These are phyloP conservation scores for Peromyscus maniculatus DNA, from an alignment of 2,113 vertebrate genomes.

Conservation along the genomic window DNA sequence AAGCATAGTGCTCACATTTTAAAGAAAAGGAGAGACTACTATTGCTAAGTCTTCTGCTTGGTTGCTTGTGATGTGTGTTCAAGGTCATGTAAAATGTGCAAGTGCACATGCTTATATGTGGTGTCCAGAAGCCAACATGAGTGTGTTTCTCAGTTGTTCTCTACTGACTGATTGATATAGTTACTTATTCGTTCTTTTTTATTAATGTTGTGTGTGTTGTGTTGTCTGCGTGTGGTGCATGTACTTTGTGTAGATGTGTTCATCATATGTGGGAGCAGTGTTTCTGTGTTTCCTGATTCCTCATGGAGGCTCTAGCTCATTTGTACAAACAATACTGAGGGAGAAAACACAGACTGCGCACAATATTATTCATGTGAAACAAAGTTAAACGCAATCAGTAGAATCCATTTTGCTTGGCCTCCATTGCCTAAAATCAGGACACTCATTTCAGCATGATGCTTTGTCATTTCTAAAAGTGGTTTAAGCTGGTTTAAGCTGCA, in stretches of 20 bases:
- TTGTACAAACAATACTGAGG: not conserved
- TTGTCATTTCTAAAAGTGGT: not conserved
- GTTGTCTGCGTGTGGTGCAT: not conserved
- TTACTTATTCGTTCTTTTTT: too few species aligned
- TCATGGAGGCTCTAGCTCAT: not conserved
- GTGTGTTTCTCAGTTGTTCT: not conserved
- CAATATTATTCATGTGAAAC: not conserved
- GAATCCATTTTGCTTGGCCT: not conserved
- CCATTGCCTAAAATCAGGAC: not conserved
- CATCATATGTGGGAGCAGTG: too few species aligned
- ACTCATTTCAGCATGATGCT: not conserved
- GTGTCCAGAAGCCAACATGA: not conserved
- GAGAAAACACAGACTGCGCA: not conserved
- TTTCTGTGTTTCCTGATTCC: not conserved
- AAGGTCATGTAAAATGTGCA: not conserved
- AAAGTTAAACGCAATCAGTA: not conserved
- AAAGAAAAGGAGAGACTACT: not conserved
- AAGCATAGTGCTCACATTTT: not conserved
- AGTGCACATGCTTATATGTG: not conserved
- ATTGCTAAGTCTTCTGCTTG: not conserved
- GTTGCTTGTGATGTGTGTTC: not conserved
- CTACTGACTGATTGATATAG: not conserved
- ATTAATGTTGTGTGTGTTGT: not conserved
- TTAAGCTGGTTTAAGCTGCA: not conserved
- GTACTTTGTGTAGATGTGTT: not conserved